Percentiles rank a stretch among this genome's conserved stretches.
These are phyloP conservation scores for Pachyuromys duprasi DNA, from an alignment of 2,797 vertebrate species.

Conservation along the genomic window DNA sequence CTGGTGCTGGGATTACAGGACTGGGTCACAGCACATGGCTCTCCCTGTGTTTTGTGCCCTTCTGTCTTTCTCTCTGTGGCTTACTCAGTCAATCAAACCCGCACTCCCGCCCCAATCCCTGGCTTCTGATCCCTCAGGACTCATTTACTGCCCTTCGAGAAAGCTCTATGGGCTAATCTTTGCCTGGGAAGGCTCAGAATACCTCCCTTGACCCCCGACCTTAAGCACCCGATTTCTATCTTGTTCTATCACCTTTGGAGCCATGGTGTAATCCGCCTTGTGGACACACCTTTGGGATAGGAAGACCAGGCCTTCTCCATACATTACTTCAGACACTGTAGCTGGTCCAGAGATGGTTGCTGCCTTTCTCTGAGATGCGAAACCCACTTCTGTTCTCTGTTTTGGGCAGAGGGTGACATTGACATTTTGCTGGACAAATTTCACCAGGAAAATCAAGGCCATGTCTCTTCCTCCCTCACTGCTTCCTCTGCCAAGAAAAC, in stretches of 20 bases:
- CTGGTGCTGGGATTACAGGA: background rate
- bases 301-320: fast-evolving
- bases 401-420: conserved; percentile 93
- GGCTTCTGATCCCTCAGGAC: background rate
- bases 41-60: background rate
- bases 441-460: conserved; percentile 89
- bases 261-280: fast-evolving
- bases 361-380: background rate
- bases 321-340: background rate
- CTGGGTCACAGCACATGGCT: too few relatives aligned
- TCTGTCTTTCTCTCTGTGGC: background rate
- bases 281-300: fast-evolving
- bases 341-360: background rate
- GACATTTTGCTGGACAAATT: conserved; percentile 93
- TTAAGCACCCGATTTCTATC: background rate
- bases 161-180: fast-evolving
- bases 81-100: background rate
- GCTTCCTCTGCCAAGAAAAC: conserved; percentile 86
- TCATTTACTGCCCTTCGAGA: background rate
- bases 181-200: background rate
- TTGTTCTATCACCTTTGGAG: fast-evolving
- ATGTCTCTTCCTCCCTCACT: conserved; percentile 88
- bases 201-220: too few relatives aligned
- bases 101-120: fast-evolving
- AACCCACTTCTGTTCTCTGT: conserved; percentile 56